phyloP scores from a whole-genome alignment of 2,113 vertebrate species.

The Ceratotherium simum region DNA sequence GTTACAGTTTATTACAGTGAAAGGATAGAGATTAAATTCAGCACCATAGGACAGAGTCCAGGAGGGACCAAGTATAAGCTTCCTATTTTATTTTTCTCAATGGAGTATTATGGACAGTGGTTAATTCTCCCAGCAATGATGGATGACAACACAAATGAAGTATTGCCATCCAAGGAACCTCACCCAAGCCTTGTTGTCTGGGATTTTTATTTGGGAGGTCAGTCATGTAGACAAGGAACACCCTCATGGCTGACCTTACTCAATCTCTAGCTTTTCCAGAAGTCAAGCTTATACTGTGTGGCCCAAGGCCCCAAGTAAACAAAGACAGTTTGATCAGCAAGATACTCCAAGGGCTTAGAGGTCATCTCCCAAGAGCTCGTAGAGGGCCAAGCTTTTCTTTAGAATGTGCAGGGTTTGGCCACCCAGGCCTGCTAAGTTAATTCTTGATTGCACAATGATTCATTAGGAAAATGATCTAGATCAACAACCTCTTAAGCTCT shows the following conservation, averaged over 20 bases:
- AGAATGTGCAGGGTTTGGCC: neutral
- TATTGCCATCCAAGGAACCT: neutral
- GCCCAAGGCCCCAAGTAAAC: neutral
- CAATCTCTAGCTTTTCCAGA: neutral
- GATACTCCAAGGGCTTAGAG: neutral
- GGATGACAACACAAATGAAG: neutral
- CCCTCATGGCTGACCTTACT: neutral
- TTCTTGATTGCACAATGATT: neutral
- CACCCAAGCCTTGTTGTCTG: neutral
- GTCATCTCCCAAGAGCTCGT: neutral
- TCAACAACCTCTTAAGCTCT: neutral
- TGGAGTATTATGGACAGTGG: neutral
- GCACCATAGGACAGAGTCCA: neutral
- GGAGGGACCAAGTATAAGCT: neutral
- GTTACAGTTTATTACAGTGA: neutral
- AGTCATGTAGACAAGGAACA: neutral
- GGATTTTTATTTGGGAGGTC: neutral
- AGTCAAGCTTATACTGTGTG: neutral
- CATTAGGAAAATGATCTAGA: neutral
- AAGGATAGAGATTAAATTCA: conserved; percentile 24
- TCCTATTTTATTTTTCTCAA: neutral
- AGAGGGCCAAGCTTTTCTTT: neutral
- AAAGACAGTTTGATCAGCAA: neutral
- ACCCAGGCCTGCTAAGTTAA: neutral
- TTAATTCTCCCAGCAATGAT: neutral